These are phyloP conservation scores for Clarias gariepinus DNA, from an alignment of 2,113 vertebrate genomes.

Conservation along the genomic window DNA sequence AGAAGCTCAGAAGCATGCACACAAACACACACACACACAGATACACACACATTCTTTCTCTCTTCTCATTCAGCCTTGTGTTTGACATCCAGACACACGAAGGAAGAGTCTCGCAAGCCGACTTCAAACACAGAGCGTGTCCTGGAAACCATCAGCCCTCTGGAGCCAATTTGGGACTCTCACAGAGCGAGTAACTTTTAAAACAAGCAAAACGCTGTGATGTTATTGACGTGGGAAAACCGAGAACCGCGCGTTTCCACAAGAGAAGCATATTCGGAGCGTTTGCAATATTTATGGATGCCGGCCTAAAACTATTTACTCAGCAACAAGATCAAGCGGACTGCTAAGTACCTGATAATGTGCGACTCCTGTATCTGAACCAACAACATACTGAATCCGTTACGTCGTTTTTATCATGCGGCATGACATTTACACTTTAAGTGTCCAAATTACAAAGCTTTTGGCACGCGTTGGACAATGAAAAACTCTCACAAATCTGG, in stretches of 20 bases:
- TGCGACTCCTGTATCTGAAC: not conserved
- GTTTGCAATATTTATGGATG: not conserved
- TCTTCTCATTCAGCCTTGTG: conserved; percentile 46
- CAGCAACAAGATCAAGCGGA: not conserved
- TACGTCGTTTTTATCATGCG: not conserved
- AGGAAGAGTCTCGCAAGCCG: not conserved
- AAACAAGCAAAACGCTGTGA: conserved; percentile 2
- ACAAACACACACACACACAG: conserved; percentile 37
- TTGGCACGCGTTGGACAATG: not conserved
- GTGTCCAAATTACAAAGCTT: not conserved
- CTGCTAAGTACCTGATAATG: not conserved
- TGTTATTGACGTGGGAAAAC: not conserved
- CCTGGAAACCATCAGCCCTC: conserved; percentile 7
- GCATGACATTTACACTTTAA: not conserved
- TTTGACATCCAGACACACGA: conserved; percentile 18
- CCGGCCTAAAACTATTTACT: not conserved
- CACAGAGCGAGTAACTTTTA: not conserved
- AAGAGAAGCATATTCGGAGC: too few relatives aligned
- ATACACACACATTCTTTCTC: conserved; percentile 18
- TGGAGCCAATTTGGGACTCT: not conserved
- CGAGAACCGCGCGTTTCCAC: not conserved
- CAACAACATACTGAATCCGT: not conserved
- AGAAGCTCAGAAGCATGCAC: conserved; percentile 65
- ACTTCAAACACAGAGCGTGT: conserved; percentile 16
- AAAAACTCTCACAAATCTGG: not conserved